phyloP scores from a whole-genome alignment of 35 echinoderm and acorn worm species.

The Ophiothrix spiculata region DNA sequence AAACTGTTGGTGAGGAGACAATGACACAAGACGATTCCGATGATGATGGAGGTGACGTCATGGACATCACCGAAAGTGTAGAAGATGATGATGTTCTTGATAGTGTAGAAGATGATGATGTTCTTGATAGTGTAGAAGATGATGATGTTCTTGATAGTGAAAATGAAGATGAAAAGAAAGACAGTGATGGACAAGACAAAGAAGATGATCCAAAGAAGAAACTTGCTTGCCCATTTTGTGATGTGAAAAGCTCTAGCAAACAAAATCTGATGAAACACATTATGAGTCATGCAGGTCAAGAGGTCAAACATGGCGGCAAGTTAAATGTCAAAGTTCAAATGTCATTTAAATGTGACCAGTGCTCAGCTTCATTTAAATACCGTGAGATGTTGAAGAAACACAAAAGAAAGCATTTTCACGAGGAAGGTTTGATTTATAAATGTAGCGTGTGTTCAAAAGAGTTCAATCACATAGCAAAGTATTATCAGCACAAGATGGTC shows the following conservation, averaged over 20 bases:
- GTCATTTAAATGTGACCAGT: not conserved
- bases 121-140: not conserved
- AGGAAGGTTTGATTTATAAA: not conserved
- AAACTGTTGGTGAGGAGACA: too few species aligned
- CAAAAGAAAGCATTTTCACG: not conserved
- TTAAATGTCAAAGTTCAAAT: slow-evolving; percentile 3
- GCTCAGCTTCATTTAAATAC: not conserved
- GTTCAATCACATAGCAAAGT: not conserved
- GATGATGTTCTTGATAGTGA: not conserved
- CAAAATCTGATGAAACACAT: not conserved
- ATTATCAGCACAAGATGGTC: not conserved
- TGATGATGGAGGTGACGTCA: too few species aligned
- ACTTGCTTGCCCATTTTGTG: not conserved
- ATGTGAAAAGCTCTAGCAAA: not conserved
- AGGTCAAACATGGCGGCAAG: not conserved
- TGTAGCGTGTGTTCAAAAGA: not conserved
- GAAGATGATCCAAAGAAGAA: not conserved
- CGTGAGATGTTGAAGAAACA: not conserved
- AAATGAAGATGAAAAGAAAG: not conserved
- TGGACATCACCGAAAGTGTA: too few species aligned
- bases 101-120: too few species aligned
- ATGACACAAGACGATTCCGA: too few species aligned
- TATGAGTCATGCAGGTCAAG: not conserved
- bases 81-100: too few species aligned
- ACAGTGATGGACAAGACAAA: not conserved